Conservation (phyloP, 2,113 vertebrate species). For the Nesoenas mayeri region DNA sequence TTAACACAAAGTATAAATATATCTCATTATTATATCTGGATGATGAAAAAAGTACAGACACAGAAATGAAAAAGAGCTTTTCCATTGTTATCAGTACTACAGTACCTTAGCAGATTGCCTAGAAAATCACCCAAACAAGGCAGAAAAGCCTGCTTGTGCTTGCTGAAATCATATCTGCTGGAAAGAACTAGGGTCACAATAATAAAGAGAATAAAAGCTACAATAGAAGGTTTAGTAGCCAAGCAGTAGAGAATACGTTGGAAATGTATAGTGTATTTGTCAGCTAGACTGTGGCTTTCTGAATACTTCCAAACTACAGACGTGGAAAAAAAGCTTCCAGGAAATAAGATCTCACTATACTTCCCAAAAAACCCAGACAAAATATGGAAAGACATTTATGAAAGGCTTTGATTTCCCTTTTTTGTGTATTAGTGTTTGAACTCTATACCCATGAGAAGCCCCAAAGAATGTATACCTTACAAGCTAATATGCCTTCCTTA, state of each 20-base stretch:
- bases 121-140: background rate
- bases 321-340: conserved; percentile 35
- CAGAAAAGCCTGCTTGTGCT: background rate
- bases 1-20: background rate
- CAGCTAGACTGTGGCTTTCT: conserved; percentile 28
- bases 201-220: background rate
- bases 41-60: background rate
- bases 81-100: background rate
- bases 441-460: background rate
- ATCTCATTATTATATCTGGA: background rate
- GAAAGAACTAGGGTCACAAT: background rate
- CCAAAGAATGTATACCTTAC: background rate
- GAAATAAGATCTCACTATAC: background rate
- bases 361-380: background rate
- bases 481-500: background rate
- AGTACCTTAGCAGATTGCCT: background rate
- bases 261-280: background rate
- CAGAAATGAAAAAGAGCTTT: background rate
- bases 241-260: background rate
- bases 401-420: background rate
- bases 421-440: background rate
- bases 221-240: background rate
- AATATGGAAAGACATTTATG: background rate
- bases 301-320: background rate
- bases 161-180: background rate